Percentiles rank a stretch among this genome's conserved stretches.
Evolutionary conservation across 2,888 invertebrate genomes (phyloP).

Genomic region (Hypsopygia costalis): DNA sequence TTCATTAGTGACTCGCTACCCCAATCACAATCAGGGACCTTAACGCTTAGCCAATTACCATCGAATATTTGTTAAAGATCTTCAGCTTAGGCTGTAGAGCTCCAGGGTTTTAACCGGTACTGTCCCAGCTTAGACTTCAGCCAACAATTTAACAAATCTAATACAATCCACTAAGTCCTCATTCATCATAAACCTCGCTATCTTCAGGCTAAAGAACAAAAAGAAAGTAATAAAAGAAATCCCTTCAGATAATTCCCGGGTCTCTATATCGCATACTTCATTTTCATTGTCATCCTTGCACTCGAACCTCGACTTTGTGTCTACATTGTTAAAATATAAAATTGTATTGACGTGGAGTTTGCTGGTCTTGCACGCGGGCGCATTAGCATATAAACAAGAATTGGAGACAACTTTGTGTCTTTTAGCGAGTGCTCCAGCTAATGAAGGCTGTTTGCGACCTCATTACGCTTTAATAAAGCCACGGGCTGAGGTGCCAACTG

Average conservation of each 20-base stretch:
- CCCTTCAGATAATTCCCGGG: slow-evolving; percentile 16
- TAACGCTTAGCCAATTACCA: too few relatives aligned
- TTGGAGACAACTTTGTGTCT: slow-evolving; percentile 37
- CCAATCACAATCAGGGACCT: too few relatives aligned
- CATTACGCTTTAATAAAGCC: slow-evolving; percentile 36
- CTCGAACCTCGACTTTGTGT: neutral
- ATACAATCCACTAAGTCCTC: neutral
- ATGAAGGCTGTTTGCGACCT: slow-evolving; percentile 44
- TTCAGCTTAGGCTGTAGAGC: too few relatives aligned
- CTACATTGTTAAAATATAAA: slow-evolving; percentile 14
- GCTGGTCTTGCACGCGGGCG: slow-evolving; percentile 32
- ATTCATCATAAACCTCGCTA: neutral
- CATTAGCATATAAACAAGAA: slow-evolving; percentile 65
- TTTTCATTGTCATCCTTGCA: slow-evolving; percentile 1
- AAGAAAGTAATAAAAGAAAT: slow-evolving; percentile 20
- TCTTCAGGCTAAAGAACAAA: slow-evolving; percentile 12
- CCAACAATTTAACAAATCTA: too few relatives aligned
- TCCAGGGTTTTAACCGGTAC: too few relatives aligned
- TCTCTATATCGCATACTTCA: neutral
- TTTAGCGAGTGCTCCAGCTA: slow-evolving; percentile 33
- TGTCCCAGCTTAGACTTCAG: too few relatives aligned
- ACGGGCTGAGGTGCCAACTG: slow-evolving; percentile 8
- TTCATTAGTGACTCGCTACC: too few relatives aligned
- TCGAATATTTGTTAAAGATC: too few relatives aligned
- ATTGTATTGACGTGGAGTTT: slow-evolving; percentile 10